Conservation (phyloP, 2,113 vertebrate genomes). For the Rhynchomys soricoides region DNA sequence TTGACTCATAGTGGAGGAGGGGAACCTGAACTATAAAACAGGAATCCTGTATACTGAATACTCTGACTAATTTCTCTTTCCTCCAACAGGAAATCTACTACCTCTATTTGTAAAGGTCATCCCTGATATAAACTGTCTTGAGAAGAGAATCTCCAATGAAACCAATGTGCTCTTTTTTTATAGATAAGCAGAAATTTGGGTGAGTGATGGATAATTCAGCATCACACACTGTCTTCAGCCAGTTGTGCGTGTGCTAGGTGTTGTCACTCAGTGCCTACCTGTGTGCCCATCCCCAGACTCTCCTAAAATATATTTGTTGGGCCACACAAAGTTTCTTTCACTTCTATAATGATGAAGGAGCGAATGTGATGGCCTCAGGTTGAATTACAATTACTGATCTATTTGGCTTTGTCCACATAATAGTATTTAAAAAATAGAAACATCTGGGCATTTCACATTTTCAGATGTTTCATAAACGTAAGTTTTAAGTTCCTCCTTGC, state of each 20-base stretch:
- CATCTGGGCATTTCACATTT: background rate
- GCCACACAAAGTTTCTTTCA: background rate
- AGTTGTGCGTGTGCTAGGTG: too few relatives aligned
- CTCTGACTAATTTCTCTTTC: background rate
- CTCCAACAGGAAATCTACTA: background rate
- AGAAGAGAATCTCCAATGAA: background rate
- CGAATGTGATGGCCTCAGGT: background rate
- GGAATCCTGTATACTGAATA: background rate
- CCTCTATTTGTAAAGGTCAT: background rate
- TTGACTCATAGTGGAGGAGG: background rate
- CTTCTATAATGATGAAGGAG: background rate
- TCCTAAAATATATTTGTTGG: background rate
- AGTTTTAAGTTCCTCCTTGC: slow-evolving; percentile 9
- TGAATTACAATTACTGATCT: slow-evolving; percentile 24
- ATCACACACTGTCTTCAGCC: background rate
- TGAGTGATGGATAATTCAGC: background rate
- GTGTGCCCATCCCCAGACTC: background rate
- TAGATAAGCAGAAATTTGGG: background rate
- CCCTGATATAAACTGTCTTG: background rate
- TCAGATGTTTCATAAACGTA: background rate
- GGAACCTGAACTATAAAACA: background rate
- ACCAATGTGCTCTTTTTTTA: background rate
- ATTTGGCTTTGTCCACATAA: background rate
- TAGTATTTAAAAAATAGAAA: background rate
- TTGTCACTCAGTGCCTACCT: background rate